phyloP scores from a whole-genome alignment of 2,888 invertebrate species.

The Cantharis rufa region DNA sequence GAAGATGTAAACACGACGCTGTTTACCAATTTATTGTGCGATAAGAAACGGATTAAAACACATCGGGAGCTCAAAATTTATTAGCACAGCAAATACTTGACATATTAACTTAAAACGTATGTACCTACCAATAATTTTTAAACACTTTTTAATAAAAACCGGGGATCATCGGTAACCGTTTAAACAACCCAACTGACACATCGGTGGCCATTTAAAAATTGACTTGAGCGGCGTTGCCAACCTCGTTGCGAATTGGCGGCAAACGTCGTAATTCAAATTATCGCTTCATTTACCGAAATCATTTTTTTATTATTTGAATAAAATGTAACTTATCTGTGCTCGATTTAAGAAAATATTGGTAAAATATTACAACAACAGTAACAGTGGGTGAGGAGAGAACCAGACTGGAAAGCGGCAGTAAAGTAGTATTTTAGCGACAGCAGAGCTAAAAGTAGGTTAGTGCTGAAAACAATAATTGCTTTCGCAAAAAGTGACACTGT shows the following conservation, averaged over 20 bases:
- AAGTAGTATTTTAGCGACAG: too few species aligned
- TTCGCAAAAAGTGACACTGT: too few species aligned
- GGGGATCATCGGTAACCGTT: not conserved
- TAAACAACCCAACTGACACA: not conserved
- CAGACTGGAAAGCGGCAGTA: too few species aligned
- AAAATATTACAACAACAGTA: too few species aligned
- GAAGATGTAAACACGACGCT: not conserved
- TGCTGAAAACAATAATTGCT: too few species aligned
- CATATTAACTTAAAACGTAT: not conserved
- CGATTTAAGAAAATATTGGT: too few species aligned
- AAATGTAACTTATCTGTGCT: too few species aligned
- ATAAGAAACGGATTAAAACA: not conserved
- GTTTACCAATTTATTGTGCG: not conserved
- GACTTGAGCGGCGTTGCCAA: not conserved
- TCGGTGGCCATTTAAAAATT: not conserved
- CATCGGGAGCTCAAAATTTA: not conserved
- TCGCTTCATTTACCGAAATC: too few species aligned
- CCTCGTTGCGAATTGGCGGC: not conserved
- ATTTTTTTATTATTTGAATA: too few species aligned
- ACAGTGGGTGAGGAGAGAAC: too few species aligned
- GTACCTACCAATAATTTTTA: not conserved
- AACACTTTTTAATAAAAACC: not conserved
- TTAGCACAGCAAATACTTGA: not conserved
- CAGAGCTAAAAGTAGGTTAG: not conserved
- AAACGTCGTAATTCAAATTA: not conserved